phyloP scores from a whole-genome alignment of 2,888 invertebrate species.

The Drosophila hamatofila region DNA sequence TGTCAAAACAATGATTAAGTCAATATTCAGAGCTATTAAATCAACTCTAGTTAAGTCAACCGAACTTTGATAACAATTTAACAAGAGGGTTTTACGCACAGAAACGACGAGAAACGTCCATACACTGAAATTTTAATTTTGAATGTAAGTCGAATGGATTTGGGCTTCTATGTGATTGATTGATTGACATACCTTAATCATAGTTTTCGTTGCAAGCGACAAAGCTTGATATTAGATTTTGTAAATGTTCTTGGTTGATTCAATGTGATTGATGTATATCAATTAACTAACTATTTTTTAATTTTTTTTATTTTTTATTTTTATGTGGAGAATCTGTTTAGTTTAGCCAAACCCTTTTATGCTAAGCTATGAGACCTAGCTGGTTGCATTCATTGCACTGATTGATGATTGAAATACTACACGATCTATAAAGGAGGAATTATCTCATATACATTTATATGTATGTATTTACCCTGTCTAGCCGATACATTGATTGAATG shows the following conservation, averaged over 20 bases:
- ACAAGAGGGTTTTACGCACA: not conserved
- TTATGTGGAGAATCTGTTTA: too few relatives aligned
- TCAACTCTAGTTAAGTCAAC: constrained; percentile 16
- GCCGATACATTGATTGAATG: too few relatives aligned
- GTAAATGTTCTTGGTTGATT: not conserved
- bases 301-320: too few relatives aligned
- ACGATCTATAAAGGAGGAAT: too few relatives aligned
- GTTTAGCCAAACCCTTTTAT: too few relatives aligned
- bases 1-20: constrained; percentile 22
- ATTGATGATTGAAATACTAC: too few relatives aligned
- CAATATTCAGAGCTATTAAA: constrained; percentile 28
- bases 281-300: too few relatives aligned
- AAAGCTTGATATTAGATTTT: not conserved
- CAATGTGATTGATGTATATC: too few relatives aligned
- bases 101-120: not conserved
- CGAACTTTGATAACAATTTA: constrained; percentile 16
- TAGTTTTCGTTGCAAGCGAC: not conserved
- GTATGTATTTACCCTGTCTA: too few relatives aligned
- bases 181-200: not conserved
- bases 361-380: too few relatives aligned
- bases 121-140: not conserved
- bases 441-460: too few relatives aligned
- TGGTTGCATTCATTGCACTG: too few relatives aligned
- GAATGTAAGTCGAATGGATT: not conserved
- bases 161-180: not conserved